A percentile compares a stretch with the other conserved stretches of the same genome.
phyloP scores from a whole-genome alignment of 2,888 invertebrate species.

The Philonicus albiceps region DNA sequence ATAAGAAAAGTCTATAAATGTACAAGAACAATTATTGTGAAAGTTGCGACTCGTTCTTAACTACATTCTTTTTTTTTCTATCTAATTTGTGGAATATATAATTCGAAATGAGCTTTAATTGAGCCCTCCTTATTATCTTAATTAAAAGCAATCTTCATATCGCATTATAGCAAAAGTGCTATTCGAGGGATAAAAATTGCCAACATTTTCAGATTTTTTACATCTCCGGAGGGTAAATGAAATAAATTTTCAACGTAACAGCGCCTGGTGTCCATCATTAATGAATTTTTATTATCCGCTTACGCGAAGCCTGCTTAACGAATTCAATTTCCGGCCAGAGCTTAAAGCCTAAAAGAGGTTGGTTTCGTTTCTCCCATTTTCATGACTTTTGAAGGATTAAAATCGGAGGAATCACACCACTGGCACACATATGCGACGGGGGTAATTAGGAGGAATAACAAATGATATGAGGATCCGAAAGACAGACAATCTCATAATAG shows the following conservation, averaged over 20 bases:
- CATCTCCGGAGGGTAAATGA: neutral
- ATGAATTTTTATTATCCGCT: neutral
- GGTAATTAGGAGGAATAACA: neutral
- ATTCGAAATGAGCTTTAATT: neutral
- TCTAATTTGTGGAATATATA: neutral
- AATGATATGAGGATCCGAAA: neutral
- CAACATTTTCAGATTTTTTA: neutral
- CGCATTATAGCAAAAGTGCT: neutral
- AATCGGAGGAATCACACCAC: neutral
- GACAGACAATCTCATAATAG: neutral
- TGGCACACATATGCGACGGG: neutral
- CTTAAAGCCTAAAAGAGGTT: neutral
- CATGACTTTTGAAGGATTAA: neutral
- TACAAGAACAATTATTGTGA: too few relatives aligned
- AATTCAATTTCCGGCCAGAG: neutral
- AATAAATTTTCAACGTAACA: neutral
- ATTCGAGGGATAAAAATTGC: neutral
- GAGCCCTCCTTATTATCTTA: neutral
- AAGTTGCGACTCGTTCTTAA: too few relatives aligned
- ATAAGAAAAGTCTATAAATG: too few relatives aligned
- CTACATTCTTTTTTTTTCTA: too few relatives aligned
- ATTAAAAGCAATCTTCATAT: neutral
- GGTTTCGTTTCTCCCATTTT: neutral
- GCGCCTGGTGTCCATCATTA: neutral
- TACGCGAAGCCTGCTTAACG: neutral